Base-by-base conservation (phyloP, 2,797 vertebrate species). In the Leucoraja ocellata region DNA sequence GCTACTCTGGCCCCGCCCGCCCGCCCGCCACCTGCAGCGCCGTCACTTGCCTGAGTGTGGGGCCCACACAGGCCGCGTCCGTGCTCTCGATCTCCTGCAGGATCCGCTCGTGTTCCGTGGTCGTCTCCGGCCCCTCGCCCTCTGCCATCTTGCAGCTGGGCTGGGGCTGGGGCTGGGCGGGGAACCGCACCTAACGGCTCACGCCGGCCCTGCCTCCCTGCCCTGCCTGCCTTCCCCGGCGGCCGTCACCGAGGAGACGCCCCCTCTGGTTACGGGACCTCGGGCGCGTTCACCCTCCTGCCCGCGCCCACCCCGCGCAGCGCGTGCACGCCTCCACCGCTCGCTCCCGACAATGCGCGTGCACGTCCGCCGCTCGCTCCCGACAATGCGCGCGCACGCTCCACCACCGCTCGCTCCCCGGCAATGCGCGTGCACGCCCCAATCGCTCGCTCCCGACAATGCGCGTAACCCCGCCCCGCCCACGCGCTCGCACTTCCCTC, bases 31-130 rank as follows among this genome's bases (percentile, higher is more conserved):
- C 73, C 36, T 10, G 32, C 83, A 93, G 90, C 93, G 86, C 68
- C 13, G 23, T 58, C 97, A 36, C 36, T 96, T 97, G 99, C 98
- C 98, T 97, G 94, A 99, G 97, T 39, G 98, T 99, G 74, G 98
- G 98, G 93, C 98, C 98, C 93, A 99, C 98, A 94, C 98, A 99
- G 93, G 98, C 98, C 91, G 98, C 98, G 95, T 99, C 98, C 0
- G 98, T 99, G 96, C 98, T 98, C 95, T 99, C 97, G 88, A 99
- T 98, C 96, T 99, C 98, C 96, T 99, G 98, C 95, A 99, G 95
- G 95, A 99, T 99, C 94, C 98, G 97, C 95, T 99, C 98, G 96
- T 99, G 98, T 96, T 99, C 98, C 68, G 98, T 98, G 94, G 98
- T 96, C 94, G 95, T 97, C 95, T 98, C 98, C 97, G 96, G 94